Conservation (phyloP, 2,888 invertebrate species). For the Metalampra italica region DNA sequence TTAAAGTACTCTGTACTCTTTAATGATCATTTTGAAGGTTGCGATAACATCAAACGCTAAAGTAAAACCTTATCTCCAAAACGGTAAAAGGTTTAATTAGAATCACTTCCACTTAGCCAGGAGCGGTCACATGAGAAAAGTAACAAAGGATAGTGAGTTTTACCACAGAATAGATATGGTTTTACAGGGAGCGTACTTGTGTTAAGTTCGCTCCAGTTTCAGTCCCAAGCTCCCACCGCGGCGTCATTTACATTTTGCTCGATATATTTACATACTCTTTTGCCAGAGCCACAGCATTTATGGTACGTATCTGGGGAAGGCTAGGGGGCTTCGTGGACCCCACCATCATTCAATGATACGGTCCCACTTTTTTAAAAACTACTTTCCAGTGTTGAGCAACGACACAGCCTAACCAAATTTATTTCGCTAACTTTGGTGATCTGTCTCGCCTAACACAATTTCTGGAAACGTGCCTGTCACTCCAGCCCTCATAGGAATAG, state of each 20-base stretch:
- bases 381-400: too few relatives aligned
- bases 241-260: conserved; percentile 51
- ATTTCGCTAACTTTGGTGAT: too few relatives aligned
- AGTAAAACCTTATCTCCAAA: neutral
- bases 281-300: conserved; percentile 16
- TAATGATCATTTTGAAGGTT: too few relatives aligned
- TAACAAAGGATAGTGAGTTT: conserved; percentile 15
- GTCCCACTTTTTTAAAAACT: too few relatives aligned
- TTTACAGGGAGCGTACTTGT: conserved; percentile 9
- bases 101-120: conserved; percentile 3
- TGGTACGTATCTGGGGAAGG: neutral
- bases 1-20: too few relatives aligned
- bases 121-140: conserved; percentile 13
- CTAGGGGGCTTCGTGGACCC: neutral
- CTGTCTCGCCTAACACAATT: neutral
- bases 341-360: too few relatives aligned
- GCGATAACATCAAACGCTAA: too few relatives aligned
- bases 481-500: conserved; percentile 31
- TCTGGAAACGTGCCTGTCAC: neutral
- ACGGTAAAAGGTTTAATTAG: neutral
- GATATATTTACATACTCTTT: conserved; percentile 56
- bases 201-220: conserved; percentile 17
- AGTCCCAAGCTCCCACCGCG: conserved; percentile 15
- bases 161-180: too few relatives aligned
- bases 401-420: too few relatives aligned